A percentile compares a stretch with the other conserved stretches of the same genome.
phyloP scores from a whole-genome alignment of 2,888 invertebrate genomes.

The Cylloceria caligata region DNA sequence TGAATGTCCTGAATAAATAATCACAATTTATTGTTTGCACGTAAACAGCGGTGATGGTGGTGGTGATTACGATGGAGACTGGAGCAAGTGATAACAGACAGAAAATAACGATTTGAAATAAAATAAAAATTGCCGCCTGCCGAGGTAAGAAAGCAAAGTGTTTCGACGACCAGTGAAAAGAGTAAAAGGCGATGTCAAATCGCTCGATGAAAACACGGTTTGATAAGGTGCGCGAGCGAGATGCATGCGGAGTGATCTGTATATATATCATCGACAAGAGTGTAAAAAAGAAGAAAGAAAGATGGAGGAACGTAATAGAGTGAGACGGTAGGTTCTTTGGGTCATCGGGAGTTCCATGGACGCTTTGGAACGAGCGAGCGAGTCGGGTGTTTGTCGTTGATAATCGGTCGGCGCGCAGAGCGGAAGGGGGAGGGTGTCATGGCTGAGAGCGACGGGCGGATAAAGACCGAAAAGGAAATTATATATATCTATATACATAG shows the following conservation, averaged over 20 bases:
- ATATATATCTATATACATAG: too few species aligned
- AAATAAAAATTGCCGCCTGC: background rate
- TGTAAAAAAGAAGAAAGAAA: background rate
- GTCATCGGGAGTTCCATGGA: too few species aligned
- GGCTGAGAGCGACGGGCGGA: background rate
- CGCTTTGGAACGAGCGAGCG: conserved; percentile 31
- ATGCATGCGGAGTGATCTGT: background rate
- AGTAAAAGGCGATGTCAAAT: background rate
- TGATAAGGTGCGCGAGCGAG: background rate
- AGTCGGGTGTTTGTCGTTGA: conserved; percentile 34
- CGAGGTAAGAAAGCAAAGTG: too few species aligned
- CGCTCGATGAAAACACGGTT: conserved; percentile 14
- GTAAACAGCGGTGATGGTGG: too few species aligned
- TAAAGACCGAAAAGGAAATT: background rate
- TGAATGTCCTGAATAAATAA: background rate
- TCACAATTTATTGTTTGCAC: too few species aligned
- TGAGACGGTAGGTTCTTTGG: conserved; percentile 1
- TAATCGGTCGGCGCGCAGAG: conserved; percentile 3
- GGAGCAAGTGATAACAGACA: background rate
- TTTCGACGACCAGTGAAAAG: background rate
- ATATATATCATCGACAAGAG: background rate
- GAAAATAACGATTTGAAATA: background rate
- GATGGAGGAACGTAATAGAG: background rate
- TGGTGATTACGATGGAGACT: too few species aligned
- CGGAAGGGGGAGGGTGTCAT: background rate